These are phyloP conservation scores for Gymnopithys bicolor DNA, from an alignment of 2,797 vertebrate species.

Conservation along the genomic window DNA sequence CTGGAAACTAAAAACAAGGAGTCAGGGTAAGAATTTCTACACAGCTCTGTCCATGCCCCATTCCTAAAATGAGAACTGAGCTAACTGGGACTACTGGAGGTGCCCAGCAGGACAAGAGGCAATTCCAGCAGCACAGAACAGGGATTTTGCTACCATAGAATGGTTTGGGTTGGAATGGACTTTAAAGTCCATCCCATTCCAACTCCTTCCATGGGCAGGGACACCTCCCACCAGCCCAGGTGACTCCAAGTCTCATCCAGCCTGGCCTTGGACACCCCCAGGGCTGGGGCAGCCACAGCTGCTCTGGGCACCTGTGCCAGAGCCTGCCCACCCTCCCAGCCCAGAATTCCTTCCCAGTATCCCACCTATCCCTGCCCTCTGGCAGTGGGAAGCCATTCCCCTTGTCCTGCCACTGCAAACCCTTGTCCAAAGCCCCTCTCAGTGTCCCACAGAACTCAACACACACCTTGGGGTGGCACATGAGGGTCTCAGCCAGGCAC, in stretches of 20 bases:
- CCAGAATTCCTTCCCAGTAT: not conserved
- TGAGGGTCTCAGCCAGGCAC: not conserved
- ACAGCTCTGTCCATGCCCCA: not conserved
- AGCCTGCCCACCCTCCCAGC: not conserved
- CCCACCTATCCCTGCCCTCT: not conserved
- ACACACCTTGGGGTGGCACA: no score
- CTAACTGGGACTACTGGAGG: not conserved
- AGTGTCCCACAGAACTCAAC: not conserved
- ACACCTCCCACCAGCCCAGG: no score
- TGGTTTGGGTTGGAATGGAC: no score
- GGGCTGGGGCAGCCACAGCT: no score
- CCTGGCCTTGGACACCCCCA: no score
- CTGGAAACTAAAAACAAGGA: not conserved
- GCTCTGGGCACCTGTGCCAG: no score
- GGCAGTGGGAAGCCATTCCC: not conserved
- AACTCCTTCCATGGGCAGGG: no score
- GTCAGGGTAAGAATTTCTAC: not conserved
- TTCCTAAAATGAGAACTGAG: not conserved
- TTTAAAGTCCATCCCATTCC: no score
- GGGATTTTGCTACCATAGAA: not conserved
- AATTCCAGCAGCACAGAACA: not conserved
- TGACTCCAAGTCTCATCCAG: no score
- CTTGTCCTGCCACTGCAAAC: not conserved
- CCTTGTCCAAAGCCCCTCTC: no score
- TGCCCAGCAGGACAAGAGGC: not conserved